A percentile compares a stretch with the other conserved stretches of the same genome.
These are phyloP conservation scores for Pristionchus maxplancki DNA, from an alignment of 2,888 invertebrate species.

Conservation along the genomic window DNA sequence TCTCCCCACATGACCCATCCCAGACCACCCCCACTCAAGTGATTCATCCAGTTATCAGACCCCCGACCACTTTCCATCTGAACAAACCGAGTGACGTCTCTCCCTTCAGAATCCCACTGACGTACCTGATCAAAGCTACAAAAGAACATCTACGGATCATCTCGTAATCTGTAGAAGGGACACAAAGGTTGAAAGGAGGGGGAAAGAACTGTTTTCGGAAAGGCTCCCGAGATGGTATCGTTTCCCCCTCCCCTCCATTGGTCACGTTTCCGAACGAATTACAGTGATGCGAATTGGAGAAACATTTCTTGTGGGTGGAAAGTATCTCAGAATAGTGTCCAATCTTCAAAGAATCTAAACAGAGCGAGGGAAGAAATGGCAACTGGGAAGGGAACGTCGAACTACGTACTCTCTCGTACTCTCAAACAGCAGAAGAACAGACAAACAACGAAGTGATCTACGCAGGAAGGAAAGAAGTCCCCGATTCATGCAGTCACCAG, in stretches of 20 bases:
- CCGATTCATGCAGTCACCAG: neutral
- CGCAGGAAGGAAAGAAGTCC: neutral
- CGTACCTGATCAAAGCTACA: neutral
- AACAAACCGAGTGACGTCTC: neutral
- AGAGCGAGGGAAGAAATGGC: neutral
- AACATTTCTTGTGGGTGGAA: neutral
- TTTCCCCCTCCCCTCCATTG: neutral
- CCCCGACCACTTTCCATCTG: neutral
- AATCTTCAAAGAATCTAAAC: slow-evolving; percentile 9
- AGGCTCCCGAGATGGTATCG: neutral
- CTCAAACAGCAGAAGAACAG: slow-evolving; percentile 7
- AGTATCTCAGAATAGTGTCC: neutral
- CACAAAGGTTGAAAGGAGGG: neutral
- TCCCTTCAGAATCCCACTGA: neutral
- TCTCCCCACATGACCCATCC: neutral
- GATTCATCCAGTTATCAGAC: slow-evolving; percentile 11
- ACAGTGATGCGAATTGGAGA: neutral
- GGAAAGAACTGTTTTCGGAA: neutral
- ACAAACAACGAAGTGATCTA: slow-evolving; percentile 8
- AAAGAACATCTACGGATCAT: neutral
- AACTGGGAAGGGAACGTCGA: neutral
- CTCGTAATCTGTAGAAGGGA: neutral
- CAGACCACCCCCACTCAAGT: neutral
- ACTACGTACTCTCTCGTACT: neutral
- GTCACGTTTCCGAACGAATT: neutral